phyloP scores from a whole-genome alignment of 2,797 vertebrate genomes.

The Acanthurus leucopareius region DNA sequence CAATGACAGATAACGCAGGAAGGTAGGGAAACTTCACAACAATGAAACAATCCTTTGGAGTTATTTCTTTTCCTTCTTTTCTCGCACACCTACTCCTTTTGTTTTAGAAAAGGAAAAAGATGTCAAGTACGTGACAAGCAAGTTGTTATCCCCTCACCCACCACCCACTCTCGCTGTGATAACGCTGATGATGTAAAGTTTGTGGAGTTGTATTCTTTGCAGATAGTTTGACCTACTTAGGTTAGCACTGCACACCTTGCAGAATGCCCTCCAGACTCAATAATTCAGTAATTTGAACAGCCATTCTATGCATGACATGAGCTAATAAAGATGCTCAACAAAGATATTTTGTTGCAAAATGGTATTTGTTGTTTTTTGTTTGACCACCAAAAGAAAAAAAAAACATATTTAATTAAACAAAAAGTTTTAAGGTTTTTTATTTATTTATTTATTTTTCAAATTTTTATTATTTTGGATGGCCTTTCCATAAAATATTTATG shows the following conservation, averaged over 20 bases:
- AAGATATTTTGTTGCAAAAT: no score
- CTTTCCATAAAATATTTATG: no score
- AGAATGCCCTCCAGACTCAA: conserved; percentile 2
- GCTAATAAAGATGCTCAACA: not conserved
- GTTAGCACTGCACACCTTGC: conserved; percentile 54
- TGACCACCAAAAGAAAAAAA: no score
- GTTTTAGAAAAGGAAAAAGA: conserved; percentile 77
- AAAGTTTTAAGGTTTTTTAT: no score
- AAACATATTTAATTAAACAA: no score
- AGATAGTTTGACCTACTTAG: conserved; percentile 86
- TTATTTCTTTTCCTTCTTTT: conserved; percentile 56
- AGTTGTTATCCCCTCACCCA: conserved; percentile 61
- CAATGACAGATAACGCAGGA: conserved; percentile 90
- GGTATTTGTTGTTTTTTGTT: no score
- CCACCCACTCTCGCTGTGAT: conserved; percentile 62
- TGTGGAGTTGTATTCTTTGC: conserved; percentile 71
- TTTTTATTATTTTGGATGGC: no score
- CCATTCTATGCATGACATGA: not conserved
- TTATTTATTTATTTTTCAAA: no score
- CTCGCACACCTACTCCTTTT: conserved; percentile 53
- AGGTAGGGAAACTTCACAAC: conserved; percentile 88
- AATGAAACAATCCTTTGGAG: conserved; percentile 88
- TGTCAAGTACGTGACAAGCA: conserved; percentile 86
- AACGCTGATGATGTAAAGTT: conserved; percentile 77
- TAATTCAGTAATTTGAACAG: not conserved